Conservation (phyloP, 2,113 vertebrate genomes). For the Prionailurus viverrinus region DNA sequence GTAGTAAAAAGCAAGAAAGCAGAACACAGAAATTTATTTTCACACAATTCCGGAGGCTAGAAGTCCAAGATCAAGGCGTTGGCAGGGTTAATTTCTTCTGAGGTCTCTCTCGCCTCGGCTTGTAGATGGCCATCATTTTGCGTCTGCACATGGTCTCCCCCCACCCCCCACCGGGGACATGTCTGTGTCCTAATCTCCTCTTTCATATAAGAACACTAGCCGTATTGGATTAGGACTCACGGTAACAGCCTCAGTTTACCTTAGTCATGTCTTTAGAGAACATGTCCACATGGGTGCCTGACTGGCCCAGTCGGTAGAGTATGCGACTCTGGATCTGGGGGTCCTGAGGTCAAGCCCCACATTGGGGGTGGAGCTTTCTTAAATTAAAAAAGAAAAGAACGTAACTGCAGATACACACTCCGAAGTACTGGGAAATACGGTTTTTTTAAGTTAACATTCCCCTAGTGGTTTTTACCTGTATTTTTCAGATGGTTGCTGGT, state of each 20-base stretch:
- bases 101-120: not conserved
- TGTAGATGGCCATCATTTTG: not conserved
- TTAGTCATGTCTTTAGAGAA: not conserved
- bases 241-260: not conserved
- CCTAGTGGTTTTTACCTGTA: constrained; percentile 6
- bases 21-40: not conserved
- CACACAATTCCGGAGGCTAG: not conserved
- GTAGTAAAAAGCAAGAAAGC: not conserved
- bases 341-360: not conserved
- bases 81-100: not conserved
- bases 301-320: not conserved
- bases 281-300: not conserved
- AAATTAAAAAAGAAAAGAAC: not conserved
- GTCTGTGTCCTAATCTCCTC: not conserved
- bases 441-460: not conserved
- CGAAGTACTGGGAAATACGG: not conserved
- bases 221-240: not conserved
- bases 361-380: not conserved
- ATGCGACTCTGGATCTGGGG: not conserved
- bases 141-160: not conserved
- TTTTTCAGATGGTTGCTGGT: not conserved
- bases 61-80: constrained; percentile 17
- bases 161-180: accelerated
- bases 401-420: not conserved
- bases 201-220: not conserved